phyloP scores from a whole-genome alignment of 2,113 vertebrate species.

The Cygnus buccinator region DNA sequence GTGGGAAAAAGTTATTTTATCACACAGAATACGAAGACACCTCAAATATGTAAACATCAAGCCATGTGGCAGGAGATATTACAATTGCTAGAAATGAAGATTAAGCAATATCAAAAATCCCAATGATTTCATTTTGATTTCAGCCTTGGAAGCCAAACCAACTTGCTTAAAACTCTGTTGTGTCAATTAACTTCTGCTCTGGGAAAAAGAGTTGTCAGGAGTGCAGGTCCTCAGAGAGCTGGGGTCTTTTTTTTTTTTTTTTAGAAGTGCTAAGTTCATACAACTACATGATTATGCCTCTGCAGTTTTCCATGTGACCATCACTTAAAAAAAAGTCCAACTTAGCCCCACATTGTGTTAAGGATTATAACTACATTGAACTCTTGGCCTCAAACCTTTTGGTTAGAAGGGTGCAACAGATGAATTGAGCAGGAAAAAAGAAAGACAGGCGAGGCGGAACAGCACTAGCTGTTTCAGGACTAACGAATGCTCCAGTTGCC shows the following conservation, averaged over 20 bases:
- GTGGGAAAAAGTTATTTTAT: not conserved
- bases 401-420: not conserved
- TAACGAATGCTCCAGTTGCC: not conserved
- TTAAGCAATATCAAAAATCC: not conserved
- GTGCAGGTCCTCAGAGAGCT: not conserved
- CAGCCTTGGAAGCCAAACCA: not conserved
- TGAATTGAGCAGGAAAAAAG: not conserved
- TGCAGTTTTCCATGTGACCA: not conserved
- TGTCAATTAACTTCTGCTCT: not conserved
- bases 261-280: not conserved
- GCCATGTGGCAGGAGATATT: not conserved
- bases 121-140: not conserved
- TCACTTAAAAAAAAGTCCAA: not conserved
- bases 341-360: not conserved
- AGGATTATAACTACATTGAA: not conserved
- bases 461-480: not conserved
- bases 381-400: not conserved
- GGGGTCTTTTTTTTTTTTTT: not conserved
- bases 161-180: not conserved
- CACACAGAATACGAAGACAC: not conserved
- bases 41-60: not conserved
- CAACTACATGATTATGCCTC: not conserved
- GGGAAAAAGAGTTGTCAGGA: not conserved
- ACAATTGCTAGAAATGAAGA: not conserved
- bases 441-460: not conserved